Percentiles rank a stretch among this genome's conserved stretches.
These are phyloP conservation scores for Trissolcus japonicus DNA, from an alignment of 2,888 invertebrate species.

Conservation along the genomic window DNA sequence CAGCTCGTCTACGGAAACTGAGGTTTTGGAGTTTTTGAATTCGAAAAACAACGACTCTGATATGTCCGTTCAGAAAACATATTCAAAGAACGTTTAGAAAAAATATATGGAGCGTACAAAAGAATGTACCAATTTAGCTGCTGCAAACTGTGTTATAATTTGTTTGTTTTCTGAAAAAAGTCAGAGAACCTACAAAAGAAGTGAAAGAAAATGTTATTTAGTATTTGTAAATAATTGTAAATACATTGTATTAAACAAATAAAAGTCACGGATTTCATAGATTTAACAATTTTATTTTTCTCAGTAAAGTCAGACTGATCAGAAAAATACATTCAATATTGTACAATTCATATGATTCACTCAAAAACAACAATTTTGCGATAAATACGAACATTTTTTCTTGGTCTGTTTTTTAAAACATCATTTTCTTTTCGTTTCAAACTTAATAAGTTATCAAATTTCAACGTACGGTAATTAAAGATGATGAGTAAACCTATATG, in stretches of 20 bases:
- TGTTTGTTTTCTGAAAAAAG: too few species aligned
- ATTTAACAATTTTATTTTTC: slow-evolving; percentile 27
- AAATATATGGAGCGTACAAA: background rate
- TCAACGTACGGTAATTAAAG: background rate
- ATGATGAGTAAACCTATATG: background rate
- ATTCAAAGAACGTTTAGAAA: slow-evolving; percentile 4
- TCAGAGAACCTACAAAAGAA: too few species aligned
- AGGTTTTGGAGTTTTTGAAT: slow-evolving; percentile 41
- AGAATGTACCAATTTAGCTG: background rate
- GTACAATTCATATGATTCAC: slow-evolving; percentile 16
- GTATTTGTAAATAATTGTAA: background rate
- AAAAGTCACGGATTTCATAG: too few species aligned
- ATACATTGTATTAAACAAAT: too few species aligned
- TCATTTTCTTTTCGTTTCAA: background rate
- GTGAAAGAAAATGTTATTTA: background rate
- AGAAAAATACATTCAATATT: slow-evolving; percentile 35
- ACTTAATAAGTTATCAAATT: background rate
- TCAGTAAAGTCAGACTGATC: slow-evolving; percentile 1
- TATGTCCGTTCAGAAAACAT: slow-evolving; percentile 11
- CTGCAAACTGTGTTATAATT: too few species aligned
- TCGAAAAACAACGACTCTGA: slow-evolving; percentile 9
- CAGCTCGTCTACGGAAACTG: slow-evolving; percentile 21
- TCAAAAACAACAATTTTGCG: slow-evolving; percentile 14
- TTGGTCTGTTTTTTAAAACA: background rate
- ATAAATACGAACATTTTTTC: background rate